These are phyloP conservation scores for Pollimyrus isidori DNA, from an alignment of 2,113 vertebrate species.

Conservation along the genomic window DNA sequence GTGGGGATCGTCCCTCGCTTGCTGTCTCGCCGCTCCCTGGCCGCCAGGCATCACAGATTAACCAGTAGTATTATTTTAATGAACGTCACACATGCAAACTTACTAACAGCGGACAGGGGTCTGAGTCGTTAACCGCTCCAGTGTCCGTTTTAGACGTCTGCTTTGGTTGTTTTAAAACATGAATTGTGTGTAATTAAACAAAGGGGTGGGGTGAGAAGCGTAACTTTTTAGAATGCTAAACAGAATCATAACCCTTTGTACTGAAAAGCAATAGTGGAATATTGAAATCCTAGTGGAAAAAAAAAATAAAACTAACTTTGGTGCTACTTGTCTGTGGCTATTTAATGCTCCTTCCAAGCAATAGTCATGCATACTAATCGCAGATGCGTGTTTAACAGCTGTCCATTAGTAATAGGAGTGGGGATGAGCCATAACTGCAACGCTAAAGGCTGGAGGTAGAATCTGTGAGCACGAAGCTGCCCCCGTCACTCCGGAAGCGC, in stretches of 20 bases:
- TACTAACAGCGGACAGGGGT: constrained; percentile 94
- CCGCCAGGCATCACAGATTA: constrained; percentile 82
- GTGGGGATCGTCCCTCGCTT: not conserved
- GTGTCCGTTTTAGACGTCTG: constrained; percentile 63
- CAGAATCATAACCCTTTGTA: constrained; percentile 76
- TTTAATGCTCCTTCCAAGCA: constrained; percentile 69
- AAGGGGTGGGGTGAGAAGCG: constrained; percentile 32
- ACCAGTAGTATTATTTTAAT: constrained; percentile 89
- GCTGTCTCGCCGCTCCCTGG: constrained; percentile 36
- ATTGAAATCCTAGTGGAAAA: constrained; percentile 75
- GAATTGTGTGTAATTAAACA: constrained; percentile 58
- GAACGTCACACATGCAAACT: constrained; percentile 93
- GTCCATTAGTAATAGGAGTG: not conserved
- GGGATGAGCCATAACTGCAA: too few species aligned
- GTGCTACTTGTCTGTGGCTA: constrained; percentile 63
- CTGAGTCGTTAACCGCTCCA: constrained; percentile 88
- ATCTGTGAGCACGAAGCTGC: not conserved
- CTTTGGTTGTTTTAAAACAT: constrained; percentile 67
- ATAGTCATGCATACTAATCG: constrained; percentile 82
- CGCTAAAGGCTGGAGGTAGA: not conserved
- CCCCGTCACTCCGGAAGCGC: not conserved
- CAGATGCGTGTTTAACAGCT: constrained; percentile 51
- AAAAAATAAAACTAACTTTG: constrained; percentile 73
- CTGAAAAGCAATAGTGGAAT: constrained; percentile 46
- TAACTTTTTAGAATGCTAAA: constrained; percentile 64